Evolutionary conservation across 2,888 invertebrate species (phyloP), one percentile per base, ranked within the genome.

Genomic region (Andrena bicolor): DNA sequence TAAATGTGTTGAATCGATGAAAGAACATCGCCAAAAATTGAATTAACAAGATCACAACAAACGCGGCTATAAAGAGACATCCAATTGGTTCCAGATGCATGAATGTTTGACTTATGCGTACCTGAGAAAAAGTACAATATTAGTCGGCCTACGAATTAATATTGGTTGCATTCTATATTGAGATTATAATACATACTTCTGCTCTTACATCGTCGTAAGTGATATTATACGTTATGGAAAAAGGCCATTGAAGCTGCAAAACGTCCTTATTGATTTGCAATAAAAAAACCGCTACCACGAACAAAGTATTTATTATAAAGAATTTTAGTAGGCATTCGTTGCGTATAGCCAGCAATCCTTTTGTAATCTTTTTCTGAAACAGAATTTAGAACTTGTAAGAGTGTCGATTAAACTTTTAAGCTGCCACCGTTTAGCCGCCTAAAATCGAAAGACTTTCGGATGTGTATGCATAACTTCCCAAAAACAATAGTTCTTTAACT

Each of bases 21-120:
- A 96, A 94, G 81, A 96, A 88, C 96, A 96, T 96, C 41, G 96
- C 96, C 10, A 95, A 83, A 90, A 96, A 96, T 94, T 96, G 96
- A 61, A 96, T 94, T 20, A 95, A 88, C 30, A 96, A 92, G 83
- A 96, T 95, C 7, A 95, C 90, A 51, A 95, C 95, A 91, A 96
- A 96, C 90, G 96, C 95, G 51, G 95, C 90, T 61, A 96, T 95
- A 88, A 96, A 96, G 2, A 96, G 94, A 72, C 96, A 94, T 79
- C 96, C 95, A 81, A 96, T 95, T 0, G 96, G 96, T 84, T 96
- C 96, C 68, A 96, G 90, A 87, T 95, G 94, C 41, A 96, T 92
- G 83, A 95, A 95, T 69, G 94, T 93, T 83, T 94, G 94, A 4
- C 85, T 81, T 71, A 95, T 88, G 35, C 89, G 85, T 1, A 94